Percentiles rank a stretch among this genome's conserved stretches.
phyloP scores from a whole-genome alignment of 2,888 invertebrate species.

The Crematogaster levior region DNA sequence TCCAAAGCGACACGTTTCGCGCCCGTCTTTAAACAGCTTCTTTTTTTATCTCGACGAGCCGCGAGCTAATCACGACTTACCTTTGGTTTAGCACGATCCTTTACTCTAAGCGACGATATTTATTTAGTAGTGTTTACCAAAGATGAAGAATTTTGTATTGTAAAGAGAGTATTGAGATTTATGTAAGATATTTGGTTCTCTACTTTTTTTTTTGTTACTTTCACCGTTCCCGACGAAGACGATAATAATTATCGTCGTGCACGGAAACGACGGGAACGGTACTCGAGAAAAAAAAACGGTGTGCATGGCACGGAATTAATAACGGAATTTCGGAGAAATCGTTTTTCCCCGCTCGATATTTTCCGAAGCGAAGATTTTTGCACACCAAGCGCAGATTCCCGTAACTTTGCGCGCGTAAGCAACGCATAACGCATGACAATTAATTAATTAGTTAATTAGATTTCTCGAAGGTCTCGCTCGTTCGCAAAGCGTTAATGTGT shows the following conservation, averaged over 20 bases:
- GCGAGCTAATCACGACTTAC: slow-evolving; percentile 62
- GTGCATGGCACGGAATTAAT: slow-evolving; percentile 9
- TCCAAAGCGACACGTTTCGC: slow-evolving; percentile 24
- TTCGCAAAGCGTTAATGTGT: slow-evolving; percentile 67
- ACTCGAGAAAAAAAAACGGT: slow-evolving; percentile 19
- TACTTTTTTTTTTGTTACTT: slow-evolving; percentile 44
- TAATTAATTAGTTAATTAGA: slow-evolving; percentile 51
- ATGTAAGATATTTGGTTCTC: slow-evolving; percentile 73
- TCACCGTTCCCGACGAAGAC: slow-evolving; percentile 20
- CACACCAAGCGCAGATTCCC: slow-evolving; percentile 6
- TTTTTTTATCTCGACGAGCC: slow-evolving; percentile 23
- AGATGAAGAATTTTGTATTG: slow-evolving; percentile 81
- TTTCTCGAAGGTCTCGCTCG: slow-evolving; percentile 69
- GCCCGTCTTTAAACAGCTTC: background rate
- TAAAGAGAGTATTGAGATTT: slow-evolving; percentile 75
- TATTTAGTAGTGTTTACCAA: slow-evolving; percentile 85
- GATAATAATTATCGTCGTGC: background rate
- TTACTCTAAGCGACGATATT: slow-evolving; percentile 81
- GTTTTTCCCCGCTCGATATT: slow-evolving; percentile 17
- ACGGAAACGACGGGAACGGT: background rate
- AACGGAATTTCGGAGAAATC: slow-evolving; percentile 5
- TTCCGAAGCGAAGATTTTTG: background rate
- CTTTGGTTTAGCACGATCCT: slow-evolving; percentile 40
- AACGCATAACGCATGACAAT: slow-evolving; percentile 75
- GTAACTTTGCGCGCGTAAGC: slow-evolving; percentile 53